Evolutionary conservation across 2,888 invertebrate species (phyloP).

Genomic region (Kuschelorhynchus macadamiae): DNA sequence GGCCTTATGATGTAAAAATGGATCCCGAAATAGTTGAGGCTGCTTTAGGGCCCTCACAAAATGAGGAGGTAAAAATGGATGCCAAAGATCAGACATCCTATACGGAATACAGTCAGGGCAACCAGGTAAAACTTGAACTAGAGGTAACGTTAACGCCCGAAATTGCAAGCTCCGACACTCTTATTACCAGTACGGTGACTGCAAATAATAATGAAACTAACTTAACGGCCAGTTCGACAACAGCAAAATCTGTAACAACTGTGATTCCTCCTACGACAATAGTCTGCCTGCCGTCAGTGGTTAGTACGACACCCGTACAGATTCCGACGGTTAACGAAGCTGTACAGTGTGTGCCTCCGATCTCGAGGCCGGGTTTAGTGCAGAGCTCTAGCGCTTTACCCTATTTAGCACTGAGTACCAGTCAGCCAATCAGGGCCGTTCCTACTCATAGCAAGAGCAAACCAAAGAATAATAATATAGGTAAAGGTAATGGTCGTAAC

Average conservation of each 20-base stretch:
- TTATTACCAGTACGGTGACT: conserved; percentile 72
- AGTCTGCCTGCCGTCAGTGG: conserved; percentile 69
- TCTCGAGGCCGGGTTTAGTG: conserved; percentile 61
- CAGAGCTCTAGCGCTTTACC: conserved; percentile 70
- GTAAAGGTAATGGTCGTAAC: conserved; percentile 43
- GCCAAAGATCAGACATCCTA: neutral
- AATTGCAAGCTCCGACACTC: conserved; percentile 70
- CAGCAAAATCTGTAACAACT: conserved; percentile 65
- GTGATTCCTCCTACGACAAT: conserved; percentile 72
- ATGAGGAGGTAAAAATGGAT: conserved; percentile 37
- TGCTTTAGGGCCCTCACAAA: conserved; percentile 65
- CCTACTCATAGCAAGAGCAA: conserved; percentile 68
- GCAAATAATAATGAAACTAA: conserved; percentile 43
- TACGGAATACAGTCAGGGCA: conserved; percentile 54
- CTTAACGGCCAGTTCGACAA: conserved; percentile 18
- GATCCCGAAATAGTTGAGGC: conserved; percentile 71
- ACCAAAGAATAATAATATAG: conserved; percentile 60
- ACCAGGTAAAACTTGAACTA: conserved; percentile 71
- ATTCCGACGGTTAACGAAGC: conserved; percentile 59
- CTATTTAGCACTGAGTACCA: conserved; percentile 70
- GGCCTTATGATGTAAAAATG: conserved; percentile 69
- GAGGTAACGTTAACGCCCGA: conserved; percentile 76
- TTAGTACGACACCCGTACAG: conserved; percentile 62
- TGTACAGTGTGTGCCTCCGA: conserved; percentile 52
- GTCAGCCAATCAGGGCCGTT: conserved; percentile 70